These are phyloP conservation scores for Melanaphis sacchari DNA, from an alignment of 1,140 invertebrate genomes.

Conservation along the genomic window DNA sequence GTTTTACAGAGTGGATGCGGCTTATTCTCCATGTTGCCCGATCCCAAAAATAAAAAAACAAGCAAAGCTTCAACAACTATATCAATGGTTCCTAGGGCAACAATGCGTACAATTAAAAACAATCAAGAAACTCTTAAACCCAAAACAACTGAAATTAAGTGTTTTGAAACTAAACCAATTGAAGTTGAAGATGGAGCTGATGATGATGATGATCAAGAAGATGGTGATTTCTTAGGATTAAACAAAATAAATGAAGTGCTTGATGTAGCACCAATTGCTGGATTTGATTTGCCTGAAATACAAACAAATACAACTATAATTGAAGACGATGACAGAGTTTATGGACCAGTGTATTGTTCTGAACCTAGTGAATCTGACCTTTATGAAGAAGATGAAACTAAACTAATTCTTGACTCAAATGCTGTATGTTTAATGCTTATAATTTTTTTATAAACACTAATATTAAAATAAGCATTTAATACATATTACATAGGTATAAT, in stretches of 20 bases:
- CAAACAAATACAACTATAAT: conserved; percentile 37
- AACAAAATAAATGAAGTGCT: conserved; percentile 58
- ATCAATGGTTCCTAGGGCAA: conserved; percentile 57
- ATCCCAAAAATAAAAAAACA: conserved; percentile 59
- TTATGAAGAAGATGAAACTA: conserved; percentile 62
- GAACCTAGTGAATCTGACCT: conserved; percentile 35
- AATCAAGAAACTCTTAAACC: conserved; percentile 17
- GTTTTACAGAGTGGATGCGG: conserved; percentile 60
- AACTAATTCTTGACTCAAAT: conserved; percentile 22
- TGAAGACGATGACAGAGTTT: conserved; percentile 56
- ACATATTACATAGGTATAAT: no score
- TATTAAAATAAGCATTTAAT: background rate
- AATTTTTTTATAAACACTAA: background rate
- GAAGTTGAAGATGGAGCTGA: conserved; percentile 62
- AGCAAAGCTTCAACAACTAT: conserved; percentile 48
- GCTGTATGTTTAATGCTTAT: conserved; percentile 23
- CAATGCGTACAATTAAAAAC: conserved; percentile 53
- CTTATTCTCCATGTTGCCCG: conserved; percentile 60
- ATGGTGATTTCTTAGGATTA: conserved; percentile 62
- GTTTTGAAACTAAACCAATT: conserved; percentile 51
- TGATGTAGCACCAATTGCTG: conserved; percentile 62
- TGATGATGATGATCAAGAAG: conserved; percentile 66
- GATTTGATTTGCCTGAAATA: conserved; percentile 58
- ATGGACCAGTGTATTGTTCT: conserved; percentile 56
- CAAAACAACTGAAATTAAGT: conserved; percentile 25